These are phyloP conservation scores for Diarsia mendica DNA, from an alignment of 2,888 invertebrate genomes.

Conservation along the genomic window DNA sequence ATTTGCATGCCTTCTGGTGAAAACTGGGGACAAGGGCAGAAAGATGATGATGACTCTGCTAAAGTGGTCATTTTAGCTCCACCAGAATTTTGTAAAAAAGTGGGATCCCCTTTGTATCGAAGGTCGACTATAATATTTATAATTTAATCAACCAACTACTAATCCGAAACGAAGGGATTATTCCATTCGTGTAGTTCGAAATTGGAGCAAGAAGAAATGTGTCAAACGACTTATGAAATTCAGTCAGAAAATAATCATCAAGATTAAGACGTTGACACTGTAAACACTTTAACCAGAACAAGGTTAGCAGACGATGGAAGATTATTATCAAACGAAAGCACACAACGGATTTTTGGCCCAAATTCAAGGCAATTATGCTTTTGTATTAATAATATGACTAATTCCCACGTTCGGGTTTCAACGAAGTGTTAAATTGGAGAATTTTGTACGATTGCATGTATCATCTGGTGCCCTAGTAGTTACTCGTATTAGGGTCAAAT, in stretches of 20 bases:
- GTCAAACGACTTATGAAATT: slow-evolving; percentile 38
- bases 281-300: slow-evolving; percentile 50
- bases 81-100: neutral
- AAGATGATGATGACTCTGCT: too few relatives aligned
- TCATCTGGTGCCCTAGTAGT: slow-evolving; percentile 16
- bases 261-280: slow-evolving; percentile 44
- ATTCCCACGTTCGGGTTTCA: slow-evolving; percentile 55
- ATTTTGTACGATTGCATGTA: slow-evolving; percentile 14
- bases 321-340: slow-evolving; percentile 59
- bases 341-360: slow-evolving; percentile 54
- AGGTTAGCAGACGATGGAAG: slow-evolving; percentile 47
- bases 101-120: neutral
- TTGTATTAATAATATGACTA: slow-evolving; percentile 41
- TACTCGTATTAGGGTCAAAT: slow-evolving; percentile 42
- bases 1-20: neutral
- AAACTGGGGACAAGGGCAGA: neutral
- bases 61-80: too few relatives aligned
- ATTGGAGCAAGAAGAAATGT: slow-evolving; percentile 29
- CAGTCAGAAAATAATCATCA: slow-evolving; percentile 33
- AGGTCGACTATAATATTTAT: neutral
- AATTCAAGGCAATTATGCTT: slow-evolving; percentile 53
- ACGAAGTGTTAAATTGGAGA: slow-evolving; percentile 20
- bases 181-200: slow-evolving; percentile 5
- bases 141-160: neutral
- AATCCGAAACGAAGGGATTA: neutral